A percentile compares a stretch with the other conserved stretches of the same genome.
These are phyloP conservation scores for Augochlora pura DNA, from an alignment of 1,140 invertebrate genomes.

Conservation along the genomic window DNA sequence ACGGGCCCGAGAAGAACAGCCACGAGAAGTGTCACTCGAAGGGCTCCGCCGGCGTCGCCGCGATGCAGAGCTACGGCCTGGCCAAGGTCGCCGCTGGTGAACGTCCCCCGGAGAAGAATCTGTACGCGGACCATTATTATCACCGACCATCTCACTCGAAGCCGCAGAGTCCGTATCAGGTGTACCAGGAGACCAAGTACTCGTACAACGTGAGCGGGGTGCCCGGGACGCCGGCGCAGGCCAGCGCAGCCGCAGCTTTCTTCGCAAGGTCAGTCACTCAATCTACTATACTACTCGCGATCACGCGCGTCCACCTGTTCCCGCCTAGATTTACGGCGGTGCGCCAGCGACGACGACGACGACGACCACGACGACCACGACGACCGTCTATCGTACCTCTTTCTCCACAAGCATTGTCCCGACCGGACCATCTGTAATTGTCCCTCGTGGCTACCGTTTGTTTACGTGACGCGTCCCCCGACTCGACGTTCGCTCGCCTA, in stretches of 20 bases:
- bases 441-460: conserved; percentile 31
- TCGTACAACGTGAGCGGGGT: conserved; percentile 78
- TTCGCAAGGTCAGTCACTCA: conserved; percentile 77
- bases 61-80: conserved; percentile 62
- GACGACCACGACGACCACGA: too few relatives aligned
- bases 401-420: conserved; percentile 22
- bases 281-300: conserved; percentile 43
- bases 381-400: conserved; percentile 4
- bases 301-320: conserved; percentile 52
- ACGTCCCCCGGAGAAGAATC: conserved; percentile 67
- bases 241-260: conserved; percentile 78
- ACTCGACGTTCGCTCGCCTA: background rate
- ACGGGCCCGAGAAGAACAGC: conserved; percentile 59
- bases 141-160: conserved; percentile 69
- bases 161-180: conserved; percentile 67
- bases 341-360: background rate
- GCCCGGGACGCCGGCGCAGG: conserved; percentile 77
- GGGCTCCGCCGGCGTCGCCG: conserved; percentile 25
- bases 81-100: conserved; percentile 50
- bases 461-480: conserved; percentile 34
- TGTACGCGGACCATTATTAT: conserved; percentile 73
- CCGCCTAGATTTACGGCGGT: conserved; percentile 29
- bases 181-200: conserved; percentile 78
- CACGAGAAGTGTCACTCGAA: conserved; percentile 72
- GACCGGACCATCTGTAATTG: conserved; percentile 37